phyloP scores from a whole-genome alignment of 53 echinoderm and acorn worm species.

The Temnopleurus reevesii region DNA sequence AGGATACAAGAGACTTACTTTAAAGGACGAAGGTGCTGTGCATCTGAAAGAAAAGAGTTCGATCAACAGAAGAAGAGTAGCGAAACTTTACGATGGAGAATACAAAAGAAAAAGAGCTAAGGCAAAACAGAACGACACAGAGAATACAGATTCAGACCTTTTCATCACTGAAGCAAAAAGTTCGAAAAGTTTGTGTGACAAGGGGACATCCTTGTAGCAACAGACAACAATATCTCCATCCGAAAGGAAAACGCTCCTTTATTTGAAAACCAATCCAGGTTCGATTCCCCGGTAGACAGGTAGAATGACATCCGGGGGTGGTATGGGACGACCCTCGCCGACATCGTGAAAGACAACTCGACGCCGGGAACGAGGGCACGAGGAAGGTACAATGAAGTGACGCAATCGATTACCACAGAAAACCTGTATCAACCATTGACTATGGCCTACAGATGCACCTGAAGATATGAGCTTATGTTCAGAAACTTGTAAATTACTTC shows the following conservation, averaged over 20 bases:
- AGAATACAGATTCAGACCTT: background rate
- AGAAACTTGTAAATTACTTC: background rate
- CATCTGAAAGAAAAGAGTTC: background rate
- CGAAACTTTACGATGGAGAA: background rate
- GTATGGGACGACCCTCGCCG: background rate
- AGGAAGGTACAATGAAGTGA: background rate
- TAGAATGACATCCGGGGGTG: background rate
- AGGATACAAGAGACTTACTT: too few relatives aligned
- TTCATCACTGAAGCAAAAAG: background rate
- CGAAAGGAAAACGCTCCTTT: background rate
- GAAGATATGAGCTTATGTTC: background rate
- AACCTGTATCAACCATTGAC: background rate
- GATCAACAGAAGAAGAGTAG: background rate
- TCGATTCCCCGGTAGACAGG: background rate
- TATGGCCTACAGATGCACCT: background rate
- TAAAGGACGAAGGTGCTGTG: too few relatives aligned
- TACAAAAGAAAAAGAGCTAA: background rate
- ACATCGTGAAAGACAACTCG: conserved; percentile 29
- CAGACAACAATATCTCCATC: conserved; percentile 9
- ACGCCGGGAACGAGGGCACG: conserved; percentile 6
- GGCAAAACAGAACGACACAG: background rate
- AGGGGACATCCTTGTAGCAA: background rate
- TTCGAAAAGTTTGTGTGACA: background rate
- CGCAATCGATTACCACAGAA: background rate
- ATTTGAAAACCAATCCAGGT: background rate